Conservation (phyloP, 2,888 invertebrate species). For the Synergus japonicus region DNA sequence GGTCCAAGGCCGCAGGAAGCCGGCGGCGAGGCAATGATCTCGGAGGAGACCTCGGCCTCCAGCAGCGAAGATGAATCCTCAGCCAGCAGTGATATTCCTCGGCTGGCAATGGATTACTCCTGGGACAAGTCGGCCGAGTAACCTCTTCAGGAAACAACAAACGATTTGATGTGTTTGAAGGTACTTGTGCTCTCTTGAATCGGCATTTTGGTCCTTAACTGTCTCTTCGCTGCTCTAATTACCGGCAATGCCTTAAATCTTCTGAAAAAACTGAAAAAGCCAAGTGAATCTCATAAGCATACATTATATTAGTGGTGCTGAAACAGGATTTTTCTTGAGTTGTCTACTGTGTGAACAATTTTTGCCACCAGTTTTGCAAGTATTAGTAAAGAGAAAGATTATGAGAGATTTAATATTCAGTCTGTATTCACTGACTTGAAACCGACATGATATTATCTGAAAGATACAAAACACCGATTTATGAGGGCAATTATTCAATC, state of each 20-base stretch:
- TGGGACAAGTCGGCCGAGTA: constrained; percentile 63
- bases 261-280: not conserved
- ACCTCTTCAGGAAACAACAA: constrained; percentile 23
- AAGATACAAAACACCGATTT: not conserved
- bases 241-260: not conserved
- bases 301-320: not conserved
- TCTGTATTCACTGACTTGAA: not conserved
- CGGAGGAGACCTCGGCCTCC: constrained; percentile 77
- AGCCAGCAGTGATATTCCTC: constrained; percentile 73
- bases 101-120: constrained; percentile 62
- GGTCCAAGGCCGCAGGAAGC: constrained; percentile 83
- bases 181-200: not conserved
- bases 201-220: not conserved
- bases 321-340: not conserved
- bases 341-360: not conserved
- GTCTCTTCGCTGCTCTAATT: not conserved
- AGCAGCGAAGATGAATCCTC: constrained; percentile 75
- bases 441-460: not conserved
- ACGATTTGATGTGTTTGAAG: not conserved
- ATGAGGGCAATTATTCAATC: not conserved
- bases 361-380: no score
- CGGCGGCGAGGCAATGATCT: constrained; percentile 85
- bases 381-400: no score
- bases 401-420: not conserved
- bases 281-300: not conserved